Evolutionary conservation across 2,797 vertebrate genomes (phyloP).

Genomic region (Kryptolebias ocellatus): DNA sequence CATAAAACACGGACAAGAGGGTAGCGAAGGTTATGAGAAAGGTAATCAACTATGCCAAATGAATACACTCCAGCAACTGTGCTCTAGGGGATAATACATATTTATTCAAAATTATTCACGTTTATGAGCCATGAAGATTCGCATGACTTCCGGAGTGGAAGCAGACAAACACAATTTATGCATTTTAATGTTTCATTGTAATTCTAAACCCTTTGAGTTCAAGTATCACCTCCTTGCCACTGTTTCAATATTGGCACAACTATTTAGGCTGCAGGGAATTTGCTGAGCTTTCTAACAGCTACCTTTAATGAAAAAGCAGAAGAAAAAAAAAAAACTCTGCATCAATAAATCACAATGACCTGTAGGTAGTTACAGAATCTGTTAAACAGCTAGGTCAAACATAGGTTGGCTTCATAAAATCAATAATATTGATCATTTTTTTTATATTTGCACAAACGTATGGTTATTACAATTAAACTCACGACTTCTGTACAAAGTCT

Average conservation of each 20-base stretch:
- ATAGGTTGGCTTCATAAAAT: conserved; percentile 7
- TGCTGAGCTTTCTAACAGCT: conserved; percentile 36
- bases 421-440: background rate
- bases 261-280: conserved; percentile 40
- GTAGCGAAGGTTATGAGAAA: conserved; percentile 61
- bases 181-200: conserved; percentile 65
- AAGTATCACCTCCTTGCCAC: conserved; percentile 43
- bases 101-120: conserved; percentile 73
- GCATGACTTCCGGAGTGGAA: conserved; percentile 55
- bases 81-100: conserved; percentile 69
- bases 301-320: conserved; percentile 35
- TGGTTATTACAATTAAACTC: background rate
- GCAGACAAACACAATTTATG: conserved; percentile 54
- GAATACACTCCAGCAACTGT: conserved; percentile 51
- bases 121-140: conserved; percentile 67
- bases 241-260: conserved; percentile 58
- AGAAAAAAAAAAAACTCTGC: conserved; percentile 17
- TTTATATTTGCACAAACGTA: background rate
- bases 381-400: conserved; percentile 9
- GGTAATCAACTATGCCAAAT: conserved; percentile 66
- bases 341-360: conserved; percentile 8
- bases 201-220: conserved; percentile 54
- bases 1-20: conserved; percentile 39
- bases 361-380: conserved; percentile 5
- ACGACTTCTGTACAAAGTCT: background rate